Conservation (phyloP, 2,888 invertebrate species). For the Petrolisthes manimaculis region DNA sequence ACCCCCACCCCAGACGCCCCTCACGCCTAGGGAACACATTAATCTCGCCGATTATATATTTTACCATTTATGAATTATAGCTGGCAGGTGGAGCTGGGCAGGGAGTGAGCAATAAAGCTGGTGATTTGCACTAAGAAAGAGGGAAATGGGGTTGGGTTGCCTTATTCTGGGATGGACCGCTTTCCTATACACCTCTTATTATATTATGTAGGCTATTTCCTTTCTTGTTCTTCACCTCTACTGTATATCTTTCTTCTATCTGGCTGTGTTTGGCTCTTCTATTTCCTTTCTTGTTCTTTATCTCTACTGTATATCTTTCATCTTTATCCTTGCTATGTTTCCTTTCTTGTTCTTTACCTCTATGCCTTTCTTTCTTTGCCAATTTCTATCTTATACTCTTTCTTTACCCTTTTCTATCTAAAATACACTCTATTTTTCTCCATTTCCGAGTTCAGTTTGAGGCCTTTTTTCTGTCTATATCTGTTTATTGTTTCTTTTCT, state of each 20-base stretch:
- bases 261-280: too few species aligned
- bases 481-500: too few species aligned
- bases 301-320: background rate
- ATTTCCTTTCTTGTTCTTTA: background rate
- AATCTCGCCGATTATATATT: constrained; percentile 36
- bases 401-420: background rate
- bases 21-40: constrained; percentile 19
- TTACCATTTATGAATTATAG: constrained; percentile 32
- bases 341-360: background rate
- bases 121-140: constrained; percentile 17
- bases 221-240: too few species aligned
- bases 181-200: background rate
- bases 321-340: background rate
- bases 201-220: background rate
- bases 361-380: background rate
- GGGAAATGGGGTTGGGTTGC: constrained; percentile 10
- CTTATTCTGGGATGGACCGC: constrained; percentile 9
- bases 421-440: too few species aligned
- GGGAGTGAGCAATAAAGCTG: constrained; percentile 18
- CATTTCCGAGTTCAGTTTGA: too few species aligned
- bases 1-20: background rate
- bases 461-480: too few species aligned
- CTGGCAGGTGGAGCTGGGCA: constrained; percentile 10
- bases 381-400: background rate
- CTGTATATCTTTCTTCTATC: too few species aligned